Evolutionary conservation across 2,113 vertebrate genomes (phyloP).

Genomic region (Ctenomys sociabilis): DNA sequence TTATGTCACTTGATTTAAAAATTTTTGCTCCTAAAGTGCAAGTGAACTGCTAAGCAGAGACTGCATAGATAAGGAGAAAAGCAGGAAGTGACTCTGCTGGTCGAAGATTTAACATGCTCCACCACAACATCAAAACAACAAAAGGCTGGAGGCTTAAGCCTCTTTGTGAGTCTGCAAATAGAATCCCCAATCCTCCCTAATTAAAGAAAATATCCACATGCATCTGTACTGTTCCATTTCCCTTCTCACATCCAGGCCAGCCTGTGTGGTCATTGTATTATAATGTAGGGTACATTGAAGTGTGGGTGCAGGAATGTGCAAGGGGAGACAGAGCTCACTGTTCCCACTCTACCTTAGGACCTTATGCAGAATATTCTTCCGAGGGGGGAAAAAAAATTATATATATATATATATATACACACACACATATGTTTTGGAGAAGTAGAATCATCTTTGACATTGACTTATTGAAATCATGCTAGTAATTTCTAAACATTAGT

Average conservation of each 20-base stretch:
- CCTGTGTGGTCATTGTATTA: no score
- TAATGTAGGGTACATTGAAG: background rate
- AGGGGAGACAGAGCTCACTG: background rate
- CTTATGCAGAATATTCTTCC: background rate
- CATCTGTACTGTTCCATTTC: background rate
- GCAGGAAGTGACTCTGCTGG: background rate
- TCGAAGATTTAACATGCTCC: background rate
- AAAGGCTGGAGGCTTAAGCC: background rate
- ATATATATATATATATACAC: no score
- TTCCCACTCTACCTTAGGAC: no score
- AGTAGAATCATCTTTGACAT: constrained; percentile 12
- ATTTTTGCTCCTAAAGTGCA: background rate
- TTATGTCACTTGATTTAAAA: background rate
- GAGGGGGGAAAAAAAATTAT: background rate
- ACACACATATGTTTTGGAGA: constrained; percentile 5
- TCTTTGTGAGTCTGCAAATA: background rate
- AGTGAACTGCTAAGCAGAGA: background rate
- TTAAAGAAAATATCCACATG: background rate
- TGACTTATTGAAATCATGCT: background rate
- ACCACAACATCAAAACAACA: background rate
- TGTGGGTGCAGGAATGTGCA: background rate
- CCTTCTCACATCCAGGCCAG: background rate
- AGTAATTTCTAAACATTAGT: background rate
- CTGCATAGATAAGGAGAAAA: constrained; percentile 15
- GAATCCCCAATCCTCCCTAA: background rate